A percentile compares a stretch with the other conserved stretches of the same genome.
Evolutionary conservation across 1,140 invertebrate species (phyloP).

Genomic region (Polypedilum pembai): DNA sequence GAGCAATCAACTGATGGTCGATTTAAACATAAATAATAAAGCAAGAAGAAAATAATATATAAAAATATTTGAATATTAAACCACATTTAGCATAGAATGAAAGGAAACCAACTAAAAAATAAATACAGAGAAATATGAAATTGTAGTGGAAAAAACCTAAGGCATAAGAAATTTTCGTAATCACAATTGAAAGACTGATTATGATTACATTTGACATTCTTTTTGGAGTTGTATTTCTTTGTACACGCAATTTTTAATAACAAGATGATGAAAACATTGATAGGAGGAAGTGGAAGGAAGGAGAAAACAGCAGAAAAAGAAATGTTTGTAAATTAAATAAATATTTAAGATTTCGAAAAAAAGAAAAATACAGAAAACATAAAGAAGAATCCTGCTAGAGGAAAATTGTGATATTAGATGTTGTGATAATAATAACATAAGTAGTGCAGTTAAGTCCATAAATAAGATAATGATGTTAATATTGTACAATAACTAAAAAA

Average conservation of each 20-base stretch:
- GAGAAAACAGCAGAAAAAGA: not conserved
- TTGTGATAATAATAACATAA: slow-evolving; percentile 14
- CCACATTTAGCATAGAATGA: too few species aligned
- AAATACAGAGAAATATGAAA: not conserved
- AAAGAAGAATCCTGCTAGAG: slow-evolving; percentile 15
- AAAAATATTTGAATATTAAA: not conserved
- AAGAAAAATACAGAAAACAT: not conserved
- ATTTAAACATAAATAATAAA: not conserved
- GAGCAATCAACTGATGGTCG: slow-evolving; percentile 2
- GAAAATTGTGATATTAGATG: slow-evolving; percentile 18
- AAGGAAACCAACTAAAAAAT: too few species aligned
- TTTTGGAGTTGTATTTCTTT: slow-evolving; percentile 7
- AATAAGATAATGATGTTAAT: slow-evolving; percentile 14
- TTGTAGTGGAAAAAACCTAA: not conserved
- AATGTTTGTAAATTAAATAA: slow-evolving; percentile 1
- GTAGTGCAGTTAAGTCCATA: slow-evolving; percentile 11
- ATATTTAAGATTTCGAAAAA: not conserved
- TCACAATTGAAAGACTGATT: slow-evolving; percentile 13
- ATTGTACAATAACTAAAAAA: slow-evolving; percentile 19
- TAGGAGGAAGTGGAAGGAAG: not conserved
- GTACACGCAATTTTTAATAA: slow-evolving; percentile 18
- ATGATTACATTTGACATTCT: slow-evolving; percentile 18
- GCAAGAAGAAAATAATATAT: not conserved
- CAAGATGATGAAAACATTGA: not conserved
- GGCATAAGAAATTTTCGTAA: slow-evolving; percentile 8